Evolutionary conservation across 2,888 invertebrate species (phyloP).

Genomic region (Heteromurus nitidus): DNA sequence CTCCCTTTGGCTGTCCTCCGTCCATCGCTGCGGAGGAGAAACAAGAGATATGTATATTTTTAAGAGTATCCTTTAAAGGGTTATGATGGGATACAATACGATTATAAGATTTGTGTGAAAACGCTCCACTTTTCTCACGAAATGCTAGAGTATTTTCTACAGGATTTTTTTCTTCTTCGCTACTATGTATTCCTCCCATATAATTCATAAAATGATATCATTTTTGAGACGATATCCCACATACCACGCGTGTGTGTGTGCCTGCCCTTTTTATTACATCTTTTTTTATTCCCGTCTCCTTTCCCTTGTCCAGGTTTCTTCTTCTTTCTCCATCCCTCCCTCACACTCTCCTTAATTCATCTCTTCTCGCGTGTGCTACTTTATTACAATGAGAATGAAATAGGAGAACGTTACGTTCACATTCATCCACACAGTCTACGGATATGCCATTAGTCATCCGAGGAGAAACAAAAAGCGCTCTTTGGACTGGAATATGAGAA

Average conservation of each 20-base stretch:
- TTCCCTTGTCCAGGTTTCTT: not conserved
- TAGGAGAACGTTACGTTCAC: not conserved
- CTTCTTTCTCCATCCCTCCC: not conserved
- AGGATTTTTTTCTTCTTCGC: not conserved
- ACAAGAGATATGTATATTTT: not conserved
- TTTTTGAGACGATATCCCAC: not conserved
- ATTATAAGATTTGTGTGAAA: slow-evolving; percentile 37
- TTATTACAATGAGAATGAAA: slow-evolving; percentile 1
- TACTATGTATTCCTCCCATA: no score
- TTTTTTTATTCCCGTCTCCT: not conserved
- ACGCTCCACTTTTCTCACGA: slow-evolving; percentile 1
- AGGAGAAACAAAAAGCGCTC: not conserved
- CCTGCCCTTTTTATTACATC: not conserved
- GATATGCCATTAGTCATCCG: slow-evolving; percentile 1
- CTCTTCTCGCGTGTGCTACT: no score
- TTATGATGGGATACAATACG: slow-evolving; percentile 39
- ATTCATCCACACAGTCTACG: not conserved
- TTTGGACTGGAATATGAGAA: no score
- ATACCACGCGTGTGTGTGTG: not conserved
- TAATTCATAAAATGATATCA: slow-evolving; percentile 3
- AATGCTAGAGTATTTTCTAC: not conserved
- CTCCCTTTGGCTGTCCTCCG: no score
- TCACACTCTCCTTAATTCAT: not conserved
- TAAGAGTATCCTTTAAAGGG: slow-evolving; percentile 6
- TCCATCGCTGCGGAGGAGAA: not conserved